Base-by-base conservation (phyloP, 2,888 invertebrate genomes). In the Pocota personata region DNA sequence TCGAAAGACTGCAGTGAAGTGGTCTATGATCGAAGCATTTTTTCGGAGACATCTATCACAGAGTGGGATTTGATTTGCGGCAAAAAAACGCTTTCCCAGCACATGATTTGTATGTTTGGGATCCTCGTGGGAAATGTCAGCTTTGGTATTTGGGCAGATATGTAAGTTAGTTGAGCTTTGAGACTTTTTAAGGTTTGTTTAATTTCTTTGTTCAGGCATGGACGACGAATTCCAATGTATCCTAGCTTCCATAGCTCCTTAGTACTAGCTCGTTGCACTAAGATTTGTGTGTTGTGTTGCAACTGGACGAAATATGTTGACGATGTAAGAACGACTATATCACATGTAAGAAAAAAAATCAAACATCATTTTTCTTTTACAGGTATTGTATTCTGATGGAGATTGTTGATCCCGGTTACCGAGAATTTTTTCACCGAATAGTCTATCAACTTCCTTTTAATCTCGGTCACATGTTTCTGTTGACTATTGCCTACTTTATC, bases 271-370 rank as follows among this genome's bases (percentile, higher is more conserved):
- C 89, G 93, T 96, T 1, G 88, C 94, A 0, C 93, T 96, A 58
- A 93, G 96, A 55, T 95, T 96, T 89, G 89, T 96, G 19, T 94
- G 95, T 32, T 96, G 96, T 0, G 93, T 95, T 14, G 95, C 95
- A 2, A 95, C 96, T 7, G 96, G 96, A 60, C 97, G 96, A 27
- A 95, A 95, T 0, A 97, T 97, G 95, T 95, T 96, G 66, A 96
- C 96, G 43, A 88, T 88, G 89, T 88, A 55, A 48, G 58, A 66
- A 0, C n/a, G n/a, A n/a, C n/a, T n/a, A n/a, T n/a, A n/a, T 27
- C 5, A n/a, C 14, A 52, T 3, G 14, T 12, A 12, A 27, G 37
- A 46, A 27, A 12, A 19, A 21, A 24, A 64, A n/a, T 12, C 12
- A 35, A 48, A 3, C 19, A 14, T n/a, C n/a, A n/a, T n/a, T n/a